Base-by-base conservation (phyloP, 2,797 vertebrate species). In the Clarias laeviceps region DNA sequence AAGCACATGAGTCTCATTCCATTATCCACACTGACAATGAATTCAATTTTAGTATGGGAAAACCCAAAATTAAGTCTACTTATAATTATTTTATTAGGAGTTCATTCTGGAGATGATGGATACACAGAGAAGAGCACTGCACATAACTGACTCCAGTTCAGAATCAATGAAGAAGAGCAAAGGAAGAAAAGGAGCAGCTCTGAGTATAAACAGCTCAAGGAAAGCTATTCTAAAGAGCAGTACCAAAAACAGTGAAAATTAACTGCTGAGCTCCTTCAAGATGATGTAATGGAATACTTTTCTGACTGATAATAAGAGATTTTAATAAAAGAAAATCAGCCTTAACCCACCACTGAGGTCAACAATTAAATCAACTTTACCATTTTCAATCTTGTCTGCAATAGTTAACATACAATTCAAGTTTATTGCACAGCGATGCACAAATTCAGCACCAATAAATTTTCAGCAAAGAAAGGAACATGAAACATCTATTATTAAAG, bases 41-140 rank as follows among this genome's bases (percentile, higher is more conserved):
- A 15, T 20, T 69, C 7, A n/a, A 14, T 62, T 32, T 56, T 57
- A 20, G 29, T 57, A 29, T 29, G 17, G 27, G 17, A 11, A 57
- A 76, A 4, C 24, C n/a, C n/a, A 54, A 56, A 74, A 22, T 8
- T 4, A 61, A 37, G 32, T 80, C 61, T 45, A 1, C n/a, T 45
- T 14, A 15, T 64, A 45, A 65, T 5, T 50, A 12, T 50, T 65
- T 80, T 17, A 50, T 37, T 82, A 96, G 95, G 94, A 96, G 85
- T 96, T 94, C 89, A 94, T 94, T 85, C 74, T 94, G 89, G 94
- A 96, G 90, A 96, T 94, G 85, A 89, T 83, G 5, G 84, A 90
- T 87, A 93, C 92, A 0, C 88, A 93, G 86, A 91, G 87, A 85
- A 92, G 93, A 90, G 91, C 91, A 0, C 84, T 87, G 88, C 85